Evolutionary conservation across 2,888 invertebrate genomes (phyloP).

Genomic region (Synanthedon formicaeformis): DNA sequence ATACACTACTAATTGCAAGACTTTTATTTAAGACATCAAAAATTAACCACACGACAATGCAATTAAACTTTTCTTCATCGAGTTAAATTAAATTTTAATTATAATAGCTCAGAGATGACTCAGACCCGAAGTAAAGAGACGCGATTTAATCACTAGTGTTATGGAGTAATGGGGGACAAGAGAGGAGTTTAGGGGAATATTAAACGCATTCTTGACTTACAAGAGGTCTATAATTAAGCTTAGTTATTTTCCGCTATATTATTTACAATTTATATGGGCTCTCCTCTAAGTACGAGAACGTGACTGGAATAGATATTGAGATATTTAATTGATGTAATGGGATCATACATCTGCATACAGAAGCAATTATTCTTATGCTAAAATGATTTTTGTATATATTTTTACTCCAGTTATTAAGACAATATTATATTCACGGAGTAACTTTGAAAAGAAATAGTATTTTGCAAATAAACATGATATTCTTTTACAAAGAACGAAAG

Average conservation of each 20-base stretch:
- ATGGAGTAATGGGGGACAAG: constrained; percentile 29
- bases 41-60: constrained; percentile 29
- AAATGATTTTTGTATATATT: too few relatives aligned
- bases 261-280: constrained; percentile 46
- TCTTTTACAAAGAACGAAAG: neutral
- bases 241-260: constrained; percentile 54
- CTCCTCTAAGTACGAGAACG: constrained; percentile 5
- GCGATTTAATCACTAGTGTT: constrained; percentile 56
- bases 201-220: constrained; percentile 58
- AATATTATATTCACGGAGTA: too few relatives aligned
- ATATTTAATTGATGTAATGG: neutral
- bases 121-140: constrained; percentile 33
- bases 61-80: constrained; percentile 31
- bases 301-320: neutral
- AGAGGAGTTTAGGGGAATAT: constrained; percentile 28
- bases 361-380: too few relatives aligned
- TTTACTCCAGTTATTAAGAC: too few relatives aligned
- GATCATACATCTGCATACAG: neutral
- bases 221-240: constrained; percentile 50
- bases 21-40: constrained; percentile 9
- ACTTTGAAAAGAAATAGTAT: too few relatives aligned
- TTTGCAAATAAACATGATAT: neutral
- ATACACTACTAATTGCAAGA: neutral
- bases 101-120: constrained; percentile 35
- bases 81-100: constrained; percentile 61